These are phyloP conservation scores for Dicrostonyx torquatus DNA, from an alignment of 2,797 vertebrate species.

Conservation along the genomic window DNA sequence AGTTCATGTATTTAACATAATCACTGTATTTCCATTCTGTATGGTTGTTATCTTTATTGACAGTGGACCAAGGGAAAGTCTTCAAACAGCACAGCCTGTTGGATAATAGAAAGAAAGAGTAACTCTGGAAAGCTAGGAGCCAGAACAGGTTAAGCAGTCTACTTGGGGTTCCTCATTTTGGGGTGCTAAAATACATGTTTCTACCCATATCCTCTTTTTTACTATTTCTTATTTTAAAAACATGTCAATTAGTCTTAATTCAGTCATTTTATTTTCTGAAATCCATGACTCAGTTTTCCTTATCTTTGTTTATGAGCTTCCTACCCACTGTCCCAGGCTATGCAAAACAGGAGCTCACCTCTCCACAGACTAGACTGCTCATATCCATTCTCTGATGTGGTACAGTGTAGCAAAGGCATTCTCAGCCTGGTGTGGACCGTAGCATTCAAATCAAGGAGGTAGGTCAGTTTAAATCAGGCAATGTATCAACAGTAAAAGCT, in stretches of 20 bases:
- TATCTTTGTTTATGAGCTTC: not conserved
- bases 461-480: not conserved
- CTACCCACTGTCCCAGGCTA: not conserved
- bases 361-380: not conserved
- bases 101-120: not conserved
- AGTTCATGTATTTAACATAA: constrained; percentile 8
- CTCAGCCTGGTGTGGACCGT: not conserved
- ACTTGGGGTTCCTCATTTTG: constrained; percentile 4
- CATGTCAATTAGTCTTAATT: not conserved
- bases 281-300: not conserved
- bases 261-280: not conserved
- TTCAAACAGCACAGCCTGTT: not conserved
- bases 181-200: not conserved
- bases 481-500: constrained; percentile 15
- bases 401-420: not conserved
- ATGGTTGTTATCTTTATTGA: not conserved
- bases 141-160: not conserved
- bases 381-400: not conserved
- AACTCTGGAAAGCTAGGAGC: not conserved
- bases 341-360: not conserved
- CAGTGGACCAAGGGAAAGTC: not conserved
- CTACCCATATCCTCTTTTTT: not conserved
- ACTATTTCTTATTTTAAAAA: not conserved
- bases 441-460: not conserved
- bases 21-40: constrained; percentile 35